Conservation (phyloP, 1,140 invertebrate genomes). For the Ditylenchus dipsaci region DNA sequence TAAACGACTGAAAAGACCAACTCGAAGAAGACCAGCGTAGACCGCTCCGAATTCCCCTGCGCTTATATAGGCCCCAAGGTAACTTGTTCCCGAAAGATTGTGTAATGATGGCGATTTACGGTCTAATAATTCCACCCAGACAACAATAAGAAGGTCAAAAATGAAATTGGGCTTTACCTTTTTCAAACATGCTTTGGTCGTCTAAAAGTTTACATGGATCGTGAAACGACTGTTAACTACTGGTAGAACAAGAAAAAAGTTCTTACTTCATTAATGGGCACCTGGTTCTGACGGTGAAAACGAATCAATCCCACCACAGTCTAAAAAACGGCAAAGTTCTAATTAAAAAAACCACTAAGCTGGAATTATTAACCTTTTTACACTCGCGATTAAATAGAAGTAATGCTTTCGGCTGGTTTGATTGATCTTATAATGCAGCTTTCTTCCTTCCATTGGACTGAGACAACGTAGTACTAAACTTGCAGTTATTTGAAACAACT, state of each 20-base stretch:
- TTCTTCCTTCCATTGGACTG: conserved; percentile 6
- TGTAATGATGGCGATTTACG: neutral
- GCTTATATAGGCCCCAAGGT: conserved; percentile 22
- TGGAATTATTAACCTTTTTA: neutral
- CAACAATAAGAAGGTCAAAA: neutral
- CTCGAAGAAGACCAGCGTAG: conserved; percentile 8
- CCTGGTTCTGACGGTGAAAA: conserved; percentile 1
- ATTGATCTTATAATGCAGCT: conserved; percentile 1
- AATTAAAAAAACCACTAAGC: too few relatives aligned
- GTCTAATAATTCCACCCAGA: neutral
- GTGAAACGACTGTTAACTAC: too few relatives aligned
- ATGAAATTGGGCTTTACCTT: neutral
- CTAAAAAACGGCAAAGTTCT: too few relatives aligned
- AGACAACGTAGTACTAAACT: neutral
- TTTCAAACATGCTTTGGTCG: neutral
- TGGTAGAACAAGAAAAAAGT: too few relatives aligned
- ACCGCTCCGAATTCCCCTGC: conserved; percentile 24
- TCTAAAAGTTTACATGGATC: neutral
- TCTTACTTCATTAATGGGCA: conserved; percentile 1
- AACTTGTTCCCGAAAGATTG: neutral
- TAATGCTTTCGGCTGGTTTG: conserved; percentile 2
- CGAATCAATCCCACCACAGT: conserved; percentile 4
- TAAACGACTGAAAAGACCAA: neutral
- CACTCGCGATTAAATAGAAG: neutral
- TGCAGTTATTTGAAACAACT: neutral